Conservation (phyloP, 1,140 invertebrate species). For the Hycleus phaleratus region DNA sequence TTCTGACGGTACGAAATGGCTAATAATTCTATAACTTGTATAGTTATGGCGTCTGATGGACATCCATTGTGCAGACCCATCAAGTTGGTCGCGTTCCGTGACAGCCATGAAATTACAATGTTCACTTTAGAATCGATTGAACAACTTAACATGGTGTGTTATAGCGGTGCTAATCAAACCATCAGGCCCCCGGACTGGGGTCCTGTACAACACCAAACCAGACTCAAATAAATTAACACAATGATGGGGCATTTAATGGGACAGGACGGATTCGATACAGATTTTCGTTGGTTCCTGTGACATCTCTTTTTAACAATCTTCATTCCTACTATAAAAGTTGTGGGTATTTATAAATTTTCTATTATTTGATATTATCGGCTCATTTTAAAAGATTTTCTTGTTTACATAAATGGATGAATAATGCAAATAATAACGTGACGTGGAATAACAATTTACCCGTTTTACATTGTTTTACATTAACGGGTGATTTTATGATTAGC, state of each 20-base stretch:
- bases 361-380: too few relatives aligned
- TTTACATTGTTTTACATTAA: too few relatives aligned
- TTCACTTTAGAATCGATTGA: conserved; percentile 39
- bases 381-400: too few relatives aligned
- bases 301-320: too few relatives aligned
- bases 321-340: too few relatives aligned
- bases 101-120: conserved; percentile 42
- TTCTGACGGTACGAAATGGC: conserved; percentile 11
- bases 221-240: conserved; percentile 32
- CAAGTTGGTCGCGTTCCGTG: conserved; percentile 33
- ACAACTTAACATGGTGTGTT: conserved; percentile 34
- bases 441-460: too few relatives aligned
- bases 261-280: conserved; percentile 5
- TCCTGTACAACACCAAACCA: neutral
- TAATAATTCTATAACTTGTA: conserved; percentile 35
- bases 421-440: too few relatives aligned
- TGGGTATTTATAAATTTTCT: too few relatives aligned
- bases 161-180: conserved; percentile 37
- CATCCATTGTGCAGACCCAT: conserved; percentile 34
- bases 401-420: too few relatives aligned
- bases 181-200: conserved; percentile 24
- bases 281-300: conserved; percentile 1
- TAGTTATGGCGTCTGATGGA: conserved; percentile 28
- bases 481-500: too few relatives aligned
- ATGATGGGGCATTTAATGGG: conserved; percentile 32